Percentiles rank a stretch among this genome's conserved stretches.
Conservation (phyloP, 2,888 invertebrate genomes). For the Taphrorychus bicolor region DNA sequence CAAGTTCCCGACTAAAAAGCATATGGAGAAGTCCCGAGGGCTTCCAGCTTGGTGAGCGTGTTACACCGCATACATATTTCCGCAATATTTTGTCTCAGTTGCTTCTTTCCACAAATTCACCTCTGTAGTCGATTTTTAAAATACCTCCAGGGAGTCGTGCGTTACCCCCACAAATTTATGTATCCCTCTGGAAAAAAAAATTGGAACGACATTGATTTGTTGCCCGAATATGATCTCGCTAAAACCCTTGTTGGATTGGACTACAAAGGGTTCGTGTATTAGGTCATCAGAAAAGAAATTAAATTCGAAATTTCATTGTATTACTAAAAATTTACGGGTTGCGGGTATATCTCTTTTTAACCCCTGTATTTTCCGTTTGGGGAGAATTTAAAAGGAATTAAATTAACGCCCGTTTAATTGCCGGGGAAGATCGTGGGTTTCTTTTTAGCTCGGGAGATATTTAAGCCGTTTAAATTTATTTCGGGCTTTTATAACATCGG, state of each 20-base stretch:
- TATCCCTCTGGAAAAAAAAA: not conserved
- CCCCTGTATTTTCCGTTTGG: constrained; percentile 20
- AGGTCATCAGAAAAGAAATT: not conserved
- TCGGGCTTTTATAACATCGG: constrained; percentile 2
- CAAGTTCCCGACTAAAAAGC: constrained; percentile 1
- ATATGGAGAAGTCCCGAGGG: not conserved
- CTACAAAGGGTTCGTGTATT: no score
- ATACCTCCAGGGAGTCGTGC: not conserved
- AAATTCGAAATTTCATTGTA: constrained; percentile 11
- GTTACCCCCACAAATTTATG: not conserved
- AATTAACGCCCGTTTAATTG: constrained; percentile 38
- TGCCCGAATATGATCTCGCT: not conserved
- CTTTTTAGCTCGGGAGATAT: constrained; percentile 32
- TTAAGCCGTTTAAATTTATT: constrained; percentile 28
- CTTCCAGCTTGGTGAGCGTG: not conserved
- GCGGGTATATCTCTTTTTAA: constrained; percentile 29
- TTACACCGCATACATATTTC: constrained; percentile 4
- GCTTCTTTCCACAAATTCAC: constrained; percentile 3
- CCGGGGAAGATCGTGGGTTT: constrained; percentile 27
- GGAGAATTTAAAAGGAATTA: constrained; percentile 27
- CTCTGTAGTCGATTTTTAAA: not conserved
- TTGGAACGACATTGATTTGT: not conserved
- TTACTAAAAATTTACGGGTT: constrained; percentile 31
- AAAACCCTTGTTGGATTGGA: no score
- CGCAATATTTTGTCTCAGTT: constrained; percentile 8